A percentile compares a stretch with the other conserved stretches of the same genome.
Evolutionary conservation across 1,140 invertebrate species (phyloP).

Genomic region (Leptonema lineaticorne): DNA sequence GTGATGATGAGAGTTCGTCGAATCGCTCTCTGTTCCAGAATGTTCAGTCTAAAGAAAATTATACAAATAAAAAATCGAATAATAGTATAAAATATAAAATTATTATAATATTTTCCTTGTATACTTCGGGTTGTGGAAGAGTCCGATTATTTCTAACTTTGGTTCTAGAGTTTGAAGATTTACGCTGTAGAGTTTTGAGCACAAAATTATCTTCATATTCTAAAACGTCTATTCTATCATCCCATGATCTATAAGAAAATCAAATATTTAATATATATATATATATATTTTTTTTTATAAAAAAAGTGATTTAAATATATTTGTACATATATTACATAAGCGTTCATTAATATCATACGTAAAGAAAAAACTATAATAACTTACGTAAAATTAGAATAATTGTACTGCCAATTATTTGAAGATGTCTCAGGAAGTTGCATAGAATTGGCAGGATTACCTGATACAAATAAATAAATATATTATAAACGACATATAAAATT

Average conservation of each 20-base stretch:
- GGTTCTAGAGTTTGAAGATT: neutral
- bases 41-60: constrained; percentile 36
- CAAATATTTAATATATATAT: neutral
- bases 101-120: no score
- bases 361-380: constrained; percentile 14
- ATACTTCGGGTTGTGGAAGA: neutral
- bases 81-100: no score
- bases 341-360: no score
- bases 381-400: constrained; percentile 49
- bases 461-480: constrained; percentile 20
- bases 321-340: constrained; percentile 2
- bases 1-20: constrained; percentile 39
- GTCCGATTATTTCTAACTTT: neutral
- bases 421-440: neutral
- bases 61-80: neutral
- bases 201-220: constrained; percentile 53
- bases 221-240: constrained; percentile 47
- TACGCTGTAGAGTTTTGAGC: constrained; percentile 43
- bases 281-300: no score
- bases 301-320: neutral
- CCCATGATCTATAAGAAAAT: constrained; percentile 47
- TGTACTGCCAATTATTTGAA: constrained; percentile 45
- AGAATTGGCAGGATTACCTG: neutral
- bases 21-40: constrained; percentile 36
- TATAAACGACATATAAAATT: constrained; percentile 46